Percentiles rank a stretch among this genome's conserved stretches.
Evolutionary conservation across 2,113 vertebrate species (phyloP).

Genomic region (Muntiacus reevesi): DNA sequence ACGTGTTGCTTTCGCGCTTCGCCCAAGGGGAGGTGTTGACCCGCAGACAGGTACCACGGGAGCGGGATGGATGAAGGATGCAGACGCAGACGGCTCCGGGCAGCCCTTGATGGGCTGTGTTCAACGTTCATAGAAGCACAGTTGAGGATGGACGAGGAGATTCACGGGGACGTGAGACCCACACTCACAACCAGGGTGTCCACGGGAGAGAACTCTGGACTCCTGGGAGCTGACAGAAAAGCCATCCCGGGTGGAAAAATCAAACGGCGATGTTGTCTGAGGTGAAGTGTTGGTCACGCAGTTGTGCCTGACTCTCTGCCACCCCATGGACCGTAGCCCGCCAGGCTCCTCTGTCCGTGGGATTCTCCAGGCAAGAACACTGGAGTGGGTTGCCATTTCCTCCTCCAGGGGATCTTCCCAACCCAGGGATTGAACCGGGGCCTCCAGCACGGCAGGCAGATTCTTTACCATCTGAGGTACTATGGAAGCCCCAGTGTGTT

Average conservation of each 20-base stretch:
- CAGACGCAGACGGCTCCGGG: fast-evolving
- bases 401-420: neutral
- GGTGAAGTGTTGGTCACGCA: neutral
- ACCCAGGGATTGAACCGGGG: neutral
- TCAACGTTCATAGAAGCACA: fast-evolving
- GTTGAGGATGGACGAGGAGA: fast-evolving
- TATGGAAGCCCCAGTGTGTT: neutral
- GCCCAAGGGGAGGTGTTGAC: fast-evolving
- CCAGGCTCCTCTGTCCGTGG: neutral
- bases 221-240: fast-evolving
- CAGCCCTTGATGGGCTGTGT: fast-evolving
- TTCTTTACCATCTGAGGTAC: neutral
- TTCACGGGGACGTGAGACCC: fast-evolving
- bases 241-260: neutral
- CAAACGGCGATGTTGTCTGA: neutral
- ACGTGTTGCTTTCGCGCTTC: fast-evolving
- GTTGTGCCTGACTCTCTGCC: neutral
- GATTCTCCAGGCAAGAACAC: neutral
- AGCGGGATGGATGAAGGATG: neutral
- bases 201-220: fast-evolving
- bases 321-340: neutral
- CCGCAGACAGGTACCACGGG: fast-evolving
- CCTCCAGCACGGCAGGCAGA: neutral
- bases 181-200: fast-evolving
- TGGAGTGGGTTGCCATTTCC: neutral